Base-by-base conservation (phyloP, 2,888 invertebrate genomes). In the Euplagia quadripunctaria region DNA sequence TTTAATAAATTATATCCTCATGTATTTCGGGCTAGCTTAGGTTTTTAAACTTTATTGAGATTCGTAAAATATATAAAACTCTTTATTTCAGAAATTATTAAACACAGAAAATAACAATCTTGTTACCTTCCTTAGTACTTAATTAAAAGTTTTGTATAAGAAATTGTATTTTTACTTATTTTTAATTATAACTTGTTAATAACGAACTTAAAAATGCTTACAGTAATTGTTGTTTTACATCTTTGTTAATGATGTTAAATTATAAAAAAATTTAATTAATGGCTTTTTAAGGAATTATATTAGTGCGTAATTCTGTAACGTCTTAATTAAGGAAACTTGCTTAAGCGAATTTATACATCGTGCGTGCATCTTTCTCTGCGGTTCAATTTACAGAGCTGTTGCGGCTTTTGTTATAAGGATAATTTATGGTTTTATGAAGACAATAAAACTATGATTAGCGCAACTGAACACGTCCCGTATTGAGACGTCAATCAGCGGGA, bases 401-500 rank as follows among this genome's bases (percentile, higher is more conserved):
- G 83, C 79, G 81, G 84, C 87, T 88, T 89, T 91, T 90, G 89
- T 91, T 89, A 80, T 84, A 81, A 76, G 51, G 82, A 88, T 91
- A 90, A 93, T 93, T 94, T 93, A 94, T 93, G 90, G 90, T 93
- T 93, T 94, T 93, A 94, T 93, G 90, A 84, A 85, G 88, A 86
- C 89, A 86, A 87, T 94, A 94, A 94, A 94, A 94, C 90, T 93
- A 94, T 94, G 93, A 94, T 92, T 90, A 93, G 92, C 85, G 82
- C 88, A 88, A 89, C 89, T 87, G 86, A 88, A 82, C 84, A 74
- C 78, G 83, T 77, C 79, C 85, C 81, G 87, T 89, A 94, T 92
- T 91, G 91, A 93, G 91, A 89, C 92, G 90, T 93, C 91, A 92
- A 90, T 91, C 91, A 88, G 89, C 88, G 89, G 92, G 91, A 91